phyloP scores from a whole-genome alignment of 2,888 invertebrate genomes.

The Loripinus fragilis region DNA sequence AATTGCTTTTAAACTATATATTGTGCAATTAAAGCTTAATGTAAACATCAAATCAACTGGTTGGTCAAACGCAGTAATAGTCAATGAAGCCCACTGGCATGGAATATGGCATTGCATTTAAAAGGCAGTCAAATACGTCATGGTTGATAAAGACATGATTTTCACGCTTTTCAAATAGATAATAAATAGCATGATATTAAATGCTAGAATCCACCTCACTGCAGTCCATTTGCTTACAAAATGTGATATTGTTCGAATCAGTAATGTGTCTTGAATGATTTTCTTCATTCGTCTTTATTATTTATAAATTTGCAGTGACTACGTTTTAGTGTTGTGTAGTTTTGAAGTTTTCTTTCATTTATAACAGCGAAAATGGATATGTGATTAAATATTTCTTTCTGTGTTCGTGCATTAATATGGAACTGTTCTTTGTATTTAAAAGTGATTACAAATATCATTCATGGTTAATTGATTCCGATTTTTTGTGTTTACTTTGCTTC shows the following conservation, averaged over 20 bases:
- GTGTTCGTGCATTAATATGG: too few relatives aligned
- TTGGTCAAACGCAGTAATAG: slow-evolving; percentile 28
- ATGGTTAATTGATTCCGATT: too few relatives aligned
- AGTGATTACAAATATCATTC: too few relatives aligned
- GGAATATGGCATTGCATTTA: slow-evolving; percentile 20
- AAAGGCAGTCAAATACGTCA: slow-evolving; percentile 50
- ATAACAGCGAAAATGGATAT: too few relatives aligned
- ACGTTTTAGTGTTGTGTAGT: too few relatives aligned
- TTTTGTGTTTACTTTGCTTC: too few relatives aligned
- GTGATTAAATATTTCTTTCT: too few relatives aligned
- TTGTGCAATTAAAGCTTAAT: slow-evolving; percentile 16
- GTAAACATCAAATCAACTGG: slow-evolving; percentile 21
- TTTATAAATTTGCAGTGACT: too few relatives aligned
- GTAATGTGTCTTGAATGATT: too few relatives aligned
- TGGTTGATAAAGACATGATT: slow-evolving; percentile 48
- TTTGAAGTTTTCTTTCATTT: too few relatives aligned
- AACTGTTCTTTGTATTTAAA: too few relatives aligned
- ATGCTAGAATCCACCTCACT: slow-evolving; percentile 12
- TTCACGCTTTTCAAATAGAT: slow-evolving; percentile 39
- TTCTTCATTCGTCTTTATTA: too few relatives aligned
- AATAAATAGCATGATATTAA: slow-evolving; percentile 11
- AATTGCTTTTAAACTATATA: not conserved
- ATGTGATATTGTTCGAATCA: not conserved
- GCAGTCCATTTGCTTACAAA: slow-evolving; percentile 15
- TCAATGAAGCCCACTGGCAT: slow-evolving; percentile 37